Conservation (phyloP, 2,888 invertebrate species). For the Pyralis farinalis region DNA sequence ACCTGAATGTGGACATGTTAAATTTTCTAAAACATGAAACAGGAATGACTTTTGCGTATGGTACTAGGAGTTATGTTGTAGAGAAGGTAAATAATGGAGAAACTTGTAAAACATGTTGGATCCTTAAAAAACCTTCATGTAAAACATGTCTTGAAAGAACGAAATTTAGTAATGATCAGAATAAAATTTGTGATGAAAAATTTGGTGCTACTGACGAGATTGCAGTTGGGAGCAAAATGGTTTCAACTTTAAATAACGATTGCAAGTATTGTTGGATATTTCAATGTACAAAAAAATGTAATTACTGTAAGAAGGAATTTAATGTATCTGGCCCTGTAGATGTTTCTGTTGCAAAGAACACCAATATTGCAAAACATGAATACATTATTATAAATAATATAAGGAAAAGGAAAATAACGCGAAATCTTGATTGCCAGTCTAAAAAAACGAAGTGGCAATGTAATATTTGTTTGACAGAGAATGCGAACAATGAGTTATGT, state of each 20-base stretch:
- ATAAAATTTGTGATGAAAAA: too few relatives aligned
- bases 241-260: background rate
- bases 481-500: constrained; percentile 31
- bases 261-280: constrained; percentile 48
- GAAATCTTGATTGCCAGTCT: background rate
- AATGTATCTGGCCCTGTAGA: background rate
- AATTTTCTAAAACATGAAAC: background rate
- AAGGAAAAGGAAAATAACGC: constrained; percentile 15
- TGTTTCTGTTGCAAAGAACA: too few relatives aligned
- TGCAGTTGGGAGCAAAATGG: too few relatives aligned
- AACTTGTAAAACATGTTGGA: constrained; percentile 29
- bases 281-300: constrained; percentile 30
- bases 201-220: too few relatives aligned
- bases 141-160: constrained; percentile 15
- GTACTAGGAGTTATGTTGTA: background rate
- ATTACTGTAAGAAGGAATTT: constrained; percentile 32
- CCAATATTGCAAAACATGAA: background rate
- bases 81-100: background rate
- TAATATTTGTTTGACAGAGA: constrained; percentile 38
- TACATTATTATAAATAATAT: too few relatives aligned
- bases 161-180: too few relatives aligned
- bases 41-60: background rate
- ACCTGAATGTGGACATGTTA: background rate
- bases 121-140: constrained; percentile 30
- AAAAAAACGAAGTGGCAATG: constrained; percentile 41